These are phyloP conservation scores for Rhinopomastus cyanomelas DNA, from an alignment of 2,113 vertebrate genomes.

Conservation along the genomic window DNA sequence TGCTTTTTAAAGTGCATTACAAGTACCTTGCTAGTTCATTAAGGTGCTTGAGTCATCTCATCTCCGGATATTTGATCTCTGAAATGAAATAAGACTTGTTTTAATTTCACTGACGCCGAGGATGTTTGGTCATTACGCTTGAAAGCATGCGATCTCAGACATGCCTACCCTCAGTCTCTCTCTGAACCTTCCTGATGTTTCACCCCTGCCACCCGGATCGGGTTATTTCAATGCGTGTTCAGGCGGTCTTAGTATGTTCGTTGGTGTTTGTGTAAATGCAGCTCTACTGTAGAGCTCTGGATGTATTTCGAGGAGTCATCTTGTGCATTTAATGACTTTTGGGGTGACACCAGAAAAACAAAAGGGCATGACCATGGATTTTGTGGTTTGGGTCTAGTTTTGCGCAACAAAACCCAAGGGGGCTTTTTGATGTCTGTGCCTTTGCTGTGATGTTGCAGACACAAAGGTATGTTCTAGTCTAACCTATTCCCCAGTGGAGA, in stretches of 20 bases:
- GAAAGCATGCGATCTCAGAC: background rate
- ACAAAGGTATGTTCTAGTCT: background rate
- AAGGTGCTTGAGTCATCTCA: constrained; percentile 11
- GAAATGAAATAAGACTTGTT: constrained; percentile 6
- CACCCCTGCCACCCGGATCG: background rate
- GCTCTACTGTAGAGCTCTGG: background rate
- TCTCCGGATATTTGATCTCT: constrained; percentile 19
- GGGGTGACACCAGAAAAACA: background rate
- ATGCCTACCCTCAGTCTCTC: background rate
- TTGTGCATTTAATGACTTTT: background rate
- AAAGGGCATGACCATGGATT: background rate
- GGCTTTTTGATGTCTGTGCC: background rate
- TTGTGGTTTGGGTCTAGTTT: background rate
- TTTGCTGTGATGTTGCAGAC: background rate
- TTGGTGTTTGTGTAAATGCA: background rate
- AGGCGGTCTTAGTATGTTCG: background rate
- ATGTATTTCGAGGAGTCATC: background rate
- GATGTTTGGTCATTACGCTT: constrained; percentile 28
- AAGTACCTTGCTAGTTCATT: background rate
- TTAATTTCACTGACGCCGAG: constrained; percentile 24
- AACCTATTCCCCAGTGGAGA: background rate
- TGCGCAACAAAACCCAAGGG: background rate
- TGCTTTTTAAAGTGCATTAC: constrained; percentile 36
- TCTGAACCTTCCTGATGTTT: background rate
- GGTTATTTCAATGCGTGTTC: background rate